Base-by-base conservation (phyloP, 2,797 vertebrate genomes). In the Poecile montanus region DNA sequence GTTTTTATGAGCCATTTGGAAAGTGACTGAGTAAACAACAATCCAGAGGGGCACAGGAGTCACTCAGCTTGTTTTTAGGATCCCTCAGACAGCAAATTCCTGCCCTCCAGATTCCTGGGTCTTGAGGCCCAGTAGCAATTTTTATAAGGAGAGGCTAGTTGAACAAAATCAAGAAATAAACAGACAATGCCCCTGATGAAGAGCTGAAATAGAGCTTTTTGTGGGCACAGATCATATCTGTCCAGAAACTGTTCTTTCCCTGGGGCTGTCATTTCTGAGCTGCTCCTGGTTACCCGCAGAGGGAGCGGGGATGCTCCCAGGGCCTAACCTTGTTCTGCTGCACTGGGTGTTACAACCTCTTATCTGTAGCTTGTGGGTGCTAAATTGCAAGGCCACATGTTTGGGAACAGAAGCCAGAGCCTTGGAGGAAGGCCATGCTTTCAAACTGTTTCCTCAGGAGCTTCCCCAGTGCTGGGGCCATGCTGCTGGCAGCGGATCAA, bases 401-500 rank as follows among this genome's bases (percentile, higher is more conserved):
- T 58, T 72, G 70, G 72, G 88, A 86, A 20, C 1, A 7, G 72
- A 42, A 78, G 8, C 20, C 73, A 65, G 48, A 67, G 79, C 80
- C 80, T 56, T 84, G 93, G 70, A 94, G 71, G 74, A 88, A 84
- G 66, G 73, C 80, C 77, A 56, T 0, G 1, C 65, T 89, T 67
- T 67, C 57, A 67, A 26, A 47, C 65, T 9, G 58, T 83, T 92
- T 93, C 76, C 95, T 90, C 51, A 11, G 68, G 14, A 20, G 38
- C 70, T 73, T 90, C 66, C 62, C 63, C 47, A 2, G n/a, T 0
- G 10, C 0, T n/a, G 0, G 4, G 84, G 71, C 82, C 0, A 0
- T 0, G 2, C 81, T 0, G 0, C 48, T 91, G 95, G 87, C 78
- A 81, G 60, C 3, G 3, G 48, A 91, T 88, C 74, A 92, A 71